These are phyloP conservation scores for Peromyscus polionotus DNA, from an alignment of 2,113 vertebrate genomes.

Conservation along the genomic window DNA sequence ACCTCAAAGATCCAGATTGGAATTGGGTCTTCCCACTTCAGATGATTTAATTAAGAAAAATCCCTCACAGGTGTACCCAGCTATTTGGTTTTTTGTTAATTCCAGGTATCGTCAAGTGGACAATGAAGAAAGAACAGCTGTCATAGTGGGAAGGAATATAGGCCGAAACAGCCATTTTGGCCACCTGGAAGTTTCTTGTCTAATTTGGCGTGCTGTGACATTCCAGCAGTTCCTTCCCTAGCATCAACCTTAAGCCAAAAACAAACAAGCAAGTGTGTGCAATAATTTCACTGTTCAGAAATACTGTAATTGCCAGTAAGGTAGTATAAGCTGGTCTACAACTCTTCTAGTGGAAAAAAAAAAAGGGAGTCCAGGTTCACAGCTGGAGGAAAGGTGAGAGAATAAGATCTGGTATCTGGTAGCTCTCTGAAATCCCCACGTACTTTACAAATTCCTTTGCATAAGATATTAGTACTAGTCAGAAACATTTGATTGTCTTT, in stretches of 20 bases:
- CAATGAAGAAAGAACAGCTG: no score
- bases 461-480: conserved; percentile 22
- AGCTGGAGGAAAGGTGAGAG: background rate
- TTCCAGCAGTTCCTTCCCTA: background rate
- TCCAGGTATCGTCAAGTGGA: background rate
- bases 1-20: background rate
- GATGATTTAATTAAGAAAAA: background rate
- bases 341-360: background rate
- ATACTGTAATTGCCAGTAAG: background rate
- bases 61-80: background rate
- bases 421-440: background rate
- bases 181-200: background rate
- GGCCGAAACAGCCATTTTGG: background rate
- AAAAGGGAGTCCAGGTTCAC: background rate
- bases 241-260: background rate
- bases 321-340: background rate
- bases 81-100: background rate
- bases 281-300: background rate
- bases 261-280: background rate
- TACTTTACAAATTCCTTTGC: conserved; percentile 40
- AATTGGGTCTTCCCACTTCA: background rate
- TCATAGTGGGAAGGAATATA: background rate
- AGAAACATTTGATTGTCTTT: conserved; percentile 33
- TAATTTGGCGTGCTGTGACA: background rate
- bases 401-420: background rate